Evolutionary conservation across 1,140 invertebrate genomes (phyloP).

Genomic region (Muscidifurax raptorellus): DNA sequence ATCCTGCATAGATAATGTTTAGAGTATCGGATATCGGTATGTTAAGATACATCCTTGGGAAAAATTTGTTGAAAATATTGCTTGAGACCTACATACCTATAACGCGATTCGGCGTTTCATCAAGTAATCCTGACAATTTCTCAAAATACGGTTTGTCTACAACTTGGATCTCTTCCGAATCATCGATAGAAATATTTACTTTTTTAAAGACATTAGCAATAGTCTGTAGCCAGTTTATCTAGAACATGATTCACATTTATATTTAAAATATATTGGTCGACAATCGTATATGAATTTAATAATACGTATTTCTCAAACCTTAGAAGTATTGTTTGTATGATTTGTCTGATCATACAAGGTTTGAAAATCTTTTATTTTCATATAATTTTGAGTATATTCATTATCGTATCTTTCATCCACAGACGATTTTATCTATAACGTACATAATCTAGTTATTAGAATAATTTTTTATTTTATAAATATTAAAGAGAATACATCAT

Average conservation of each 20-base stretch:
- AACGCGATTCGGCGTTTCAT: slow-evolving; percentile 11
- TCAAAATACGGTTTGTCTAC: neutral
- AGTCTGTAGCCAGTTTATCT: slow-evolving; percentile 43
- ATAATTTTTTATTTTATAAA: neutral
- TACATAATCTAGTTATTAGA: neutral
- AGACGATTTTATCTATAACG: slow-evolving; percentile 28
- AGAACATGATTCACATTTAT: neutral
- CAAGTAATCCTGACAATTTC: neutral
- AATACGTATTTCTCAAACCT: neutral
- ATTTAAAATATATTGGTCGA: neutral
- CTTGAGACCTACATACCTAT: neutral
- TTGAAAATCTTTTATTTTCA: slow-evolving; percentile 38
- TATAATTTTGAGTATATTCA: slow-evolving; percentile 16
- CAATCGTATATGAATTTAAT: neutral
- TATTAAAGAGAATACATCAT: neutral
- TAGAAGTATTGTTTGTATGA: neutral
- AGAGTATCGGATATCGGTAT: too few relatives aligned
- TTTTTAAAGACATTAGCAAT: slow-evolving; percentile 22
- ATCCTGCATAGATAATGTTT: too few relatives aligned
- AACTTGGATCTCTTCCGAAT: slow-evolving; percentile 6
- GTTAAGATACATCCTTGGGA: too few relatives aligned
- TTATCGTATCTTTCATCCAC: neutral
- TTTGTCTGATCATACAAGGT: slow-evolving; percentile 8
- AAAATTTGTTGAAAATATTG: neutral
- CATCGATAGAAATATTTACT: neutral